Conservation (phyloP, 1,140 invertebrate species). For the Chironomus striatipennis region DNA sequence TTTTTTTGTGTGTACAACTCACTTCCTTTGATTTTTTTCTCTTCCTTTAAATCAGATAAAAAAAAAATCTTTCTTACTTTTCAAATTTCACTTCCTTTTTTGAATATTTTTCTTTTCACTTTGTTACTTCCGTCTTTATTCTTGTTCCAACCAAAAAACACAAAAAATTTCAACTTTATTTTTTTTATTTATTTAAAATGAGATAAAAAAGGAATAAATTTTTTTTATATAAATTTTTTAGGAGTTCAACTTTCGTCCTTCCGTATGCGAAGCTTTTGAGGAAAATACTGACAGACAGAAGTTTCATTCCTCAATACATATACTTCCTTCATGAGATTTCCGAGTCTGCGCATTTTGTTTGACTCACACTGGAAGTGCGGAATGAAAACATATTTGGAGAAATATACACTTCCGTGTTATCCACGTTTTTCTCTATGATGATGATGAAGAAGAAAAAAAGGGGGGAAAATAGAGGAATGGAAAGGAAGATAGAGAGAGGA, state of each 20-base stretch:
- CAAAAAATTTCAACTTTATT: background rate
- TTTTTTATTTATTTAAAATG: background rate
- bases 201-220: background rate
- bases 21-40: background rate
- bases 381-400: background rate
- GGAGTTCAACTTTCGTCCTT: background rate
- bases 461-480: no score
- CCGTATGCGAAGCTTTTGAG: background rate
- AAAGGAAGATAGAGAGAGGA: no score
- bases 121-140: constrained; percentile 4
- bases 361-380: background rate
- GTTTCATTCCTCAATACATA: constrained; percentile 11
- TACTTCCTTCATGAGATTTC: background rate
- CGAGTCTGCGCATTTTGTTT: background rate
- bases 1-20: no score
- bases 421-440: background rate
- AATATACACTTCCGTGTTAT: constrained; percentile 11
- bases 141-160: background rate
- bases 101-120: background rate
- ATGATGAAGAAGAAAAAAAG: no score
- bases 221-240: background rate
- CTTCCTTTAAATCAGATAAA: background rate
- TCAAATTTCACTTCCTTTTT: background rate
- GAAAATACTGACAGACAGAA: background rate
- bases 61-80: background rate